Evolutionary conservation across 1,140 invertebrate species (phyloP), one percentile per base, ranked within the genome.

Genomic region (Heliconius hewitsoni): DNA sequence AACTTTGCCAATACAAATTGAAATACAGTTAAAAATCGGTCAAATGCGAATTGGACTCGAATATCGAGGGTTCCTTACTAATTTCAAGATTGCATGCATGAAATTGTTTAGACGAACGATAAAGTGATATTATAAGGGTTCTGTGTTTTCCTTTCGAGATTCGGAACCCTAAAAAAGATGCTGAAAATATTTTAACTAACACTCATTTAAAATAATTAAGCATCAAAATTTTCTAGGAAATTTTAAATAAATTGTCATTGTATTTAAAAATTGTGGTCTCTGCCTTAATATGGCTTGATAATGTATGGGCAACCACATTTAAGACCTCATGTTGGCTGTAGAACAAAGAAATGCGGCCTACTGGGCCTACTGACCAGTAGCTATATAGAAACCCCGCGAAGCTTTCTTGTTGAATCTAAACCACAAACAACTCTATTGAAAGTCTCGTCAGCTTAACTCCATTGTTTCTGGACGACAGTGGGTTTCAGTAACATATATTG

Each of bases 381-480:
- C 91, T 71, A 78, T 81, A 34, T n/a, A 55, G 81, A 81, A 85
- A 87, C 88, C 88, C 89, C 85, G 76, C 83, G 85, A 86, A 76
- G 89, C 81, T 50, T 23, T 73, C 82, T 86, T 87, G 85, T 87
- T 89, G 82, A 85, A 91, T 93, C 86, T 81, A 90, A 90, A 93
- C 91, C 91, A 91, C 91, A 93, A 91, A 93, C 89, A 93, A 85
- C 83, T 84, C 85, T 87, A 88, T 90, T 88, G 82, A 88, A 73
- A 70, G 42, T 34, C 42, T 73, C 79, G 80, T 80, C 70, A 50
- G 78, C 75, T 57, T 73, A 73, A 82, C 73, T 78, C 84, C 78
- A 85, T 90, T 91, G 89, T 90, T 85, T 90, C 78, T 81, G 37
- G 42, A 81, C 73, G 84, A 88, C 88, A 86, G 84, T 86, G 78